Evolutionary conservation across 2,888 invertebrate species (phyloP), one percentile per base, ranked within the genome.

Genomic region (Oscheius sp.): DNA sequence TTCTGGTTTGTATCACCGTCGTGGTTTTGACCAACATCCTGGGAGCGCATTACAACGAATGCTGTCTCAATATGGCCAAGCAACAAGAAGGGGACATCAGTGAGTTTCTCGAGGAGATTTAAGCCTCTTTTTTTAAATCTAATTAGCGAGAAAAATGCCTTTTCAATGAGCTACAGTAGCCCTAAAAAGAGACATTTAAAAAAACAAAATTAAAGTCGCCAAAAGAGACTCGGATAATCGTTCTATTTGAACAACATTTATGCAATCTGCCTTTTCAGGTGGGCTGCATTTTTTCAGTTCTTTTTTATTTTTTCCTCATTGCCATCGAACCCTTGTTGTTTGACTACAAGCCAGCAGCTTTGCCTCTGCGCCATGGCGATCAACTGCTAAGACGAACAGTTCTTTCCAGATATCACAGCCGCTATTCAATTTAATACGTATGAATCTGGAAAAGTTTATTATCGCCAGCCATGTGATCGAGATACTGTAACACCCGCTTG

Each of bases 381-480:
- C 53, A 25, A 23, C 53, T 48, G 0, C 48, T 48, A 23, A 12
- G 8, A 20, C 48, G 17, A 10, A 48, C 6, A n/a, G 27, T 10
- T 27, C 33, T 15, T 50, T 65, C 34, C 34, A 65, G 64, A 65
- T 34, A 23, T 65, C 3, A 34, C 52, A 2, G 34, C 23, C 17
- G 64, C 37, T 12, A 65, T 65, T n/a, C 20, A 31, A 33, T 65
- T 29, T 17, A 65, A 65, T 50, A 3, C 33, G 1, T n/a, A n/a
- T 8, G 64, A 65, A 34, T 17, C 20, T 3, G 25, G 20, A 8
- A 65, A 65, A 23, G 20, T 33, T 12, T 65, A 33, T 23, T 50
- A 33, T 33, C 15, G 15, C 1, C n/a, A 50, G 1, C 64, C 64
- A 10, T 65, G 64, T 50, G 50, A 65, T 4, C 34, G 6, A 6